phyloP scores from a whole-genome alignment of 2,888 invertebrate species.

The Polyommatus icarus region DNA sequence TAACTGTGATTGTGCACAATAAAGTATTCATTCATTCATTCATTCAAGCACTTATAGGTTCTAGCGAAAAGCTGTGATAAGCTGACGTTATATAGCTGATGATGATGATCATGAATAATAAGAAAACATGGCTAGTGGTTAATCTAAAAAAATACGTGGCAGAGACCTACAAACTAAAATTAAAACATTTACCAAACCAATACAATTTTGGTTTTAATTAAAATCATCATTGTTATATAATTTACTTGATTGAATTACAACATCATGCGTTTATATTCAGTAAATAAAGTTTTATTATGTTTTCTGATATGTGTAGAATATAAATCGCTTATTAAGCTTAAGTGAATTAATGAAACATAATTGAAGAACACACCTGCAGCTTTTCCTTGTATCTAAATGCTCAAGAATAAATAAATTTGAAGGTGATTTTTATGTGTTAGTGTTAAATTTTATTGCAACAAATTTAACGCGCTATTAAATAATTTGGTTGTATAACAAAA shows the following conservation, averaged over 20 bases:
- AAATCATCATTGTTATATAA: background rate
- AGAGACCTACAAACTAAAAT: background rate
- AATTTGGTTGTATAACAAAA: background rate
- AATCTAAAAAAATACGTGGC: background rate
- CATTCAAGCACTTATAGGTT: too few species aligned
- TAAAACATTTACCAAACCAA: background rate
- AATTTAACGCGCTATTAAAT: slow-evolving; percentile 12
- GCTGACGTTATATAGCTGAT: background rate
- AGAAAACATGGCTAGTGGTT: background rate
- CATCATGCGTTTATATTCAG: background rate
- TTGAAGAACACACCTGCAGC: background rate
- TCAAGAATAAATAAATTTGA: background rate
- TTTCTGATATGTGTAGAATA: background rate
- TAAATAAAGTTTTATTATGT: background rate
- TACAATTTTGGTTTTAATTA: background rate
- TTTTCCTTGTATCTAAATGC: slow-evolving; percentile 14
- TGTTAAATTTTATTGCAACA: slow-evolving; percentile 13
- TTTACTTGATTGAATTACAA: background rate
- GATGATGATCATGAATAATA: background rate
- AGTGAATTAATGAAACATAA: background rate
- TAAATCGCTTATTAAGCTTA: background rate
- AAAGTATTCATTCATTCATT: too few species aligned
- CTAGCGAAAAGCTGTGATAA: too few species aligned
- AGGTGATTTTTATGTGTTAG: background rate
- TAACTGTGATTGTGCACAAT: too few species aligned